Conservation (phyloP, 2,888 invertebrate species). For the Nemurella pictetii region DNA sequence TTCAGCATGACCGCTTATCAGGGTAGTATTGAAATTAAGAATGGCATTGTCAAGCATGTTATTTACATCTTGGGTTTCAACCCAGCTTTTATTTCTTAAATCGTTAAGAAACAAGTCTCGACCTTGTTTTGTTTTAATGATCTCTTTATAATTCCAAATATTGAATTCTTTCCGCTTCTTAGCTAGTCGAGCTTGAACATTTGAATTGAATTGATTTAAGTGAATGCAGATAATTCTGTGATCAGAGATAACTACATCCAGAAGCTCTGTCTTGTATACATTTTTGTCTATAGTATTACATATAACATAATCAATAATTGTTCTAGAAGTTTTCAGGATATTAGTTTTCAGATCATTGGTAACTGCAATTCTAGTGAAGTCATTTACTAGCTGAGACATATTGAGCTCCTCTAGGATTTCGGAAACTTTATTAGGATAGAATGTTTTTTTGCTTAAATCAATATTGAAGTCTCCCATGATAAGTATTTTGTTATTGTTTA, state of each 20-base stretch:
- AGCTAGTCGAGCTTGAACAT: not conserved
- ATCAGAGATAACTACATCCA: conserved; percentile 1
- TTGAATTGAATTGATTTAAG: not conserved
- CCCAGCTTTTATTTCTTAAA: not conserved
- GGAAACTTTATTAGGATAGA: conserved; percentile 11
- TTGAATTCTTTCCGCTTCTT: not conserved
- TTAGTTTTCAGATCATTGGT: not conserved
- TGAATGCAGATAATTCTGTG: conserved; percentile 7
- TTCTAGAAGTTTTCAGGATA: not conserved
- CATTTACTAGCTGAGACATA: conserved; percentile 14
- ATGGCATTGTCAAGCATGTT: not conserved
- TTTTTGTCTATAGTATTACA: not conserved
- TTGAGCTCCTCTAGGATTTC: not conserved
- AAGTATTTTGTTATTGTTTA: not conserved
- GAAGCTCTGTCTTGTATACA: not conserved
- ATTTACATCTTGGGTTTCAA: not conserved
- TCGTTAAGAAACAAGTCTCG: conserved; percentile 3
- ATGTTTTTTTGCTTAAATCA: not conserved
- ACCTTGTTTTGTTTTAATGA: not conserved
- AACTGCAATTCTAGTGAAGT: conserved; percentile 22
- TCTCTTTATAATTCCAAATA: conserved; percentile 1
- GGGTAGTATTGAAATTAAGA: not conserved
- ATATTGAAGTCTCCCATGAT: conserved; percentile 17
- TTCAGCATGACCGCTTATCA: not conserved
- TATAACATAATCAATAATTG: conserved; percentile 12